phyloP scores from a whole-genome alignment of 2,113 vertebrate genomes.

The Ifrita kowaldi region DNA sequence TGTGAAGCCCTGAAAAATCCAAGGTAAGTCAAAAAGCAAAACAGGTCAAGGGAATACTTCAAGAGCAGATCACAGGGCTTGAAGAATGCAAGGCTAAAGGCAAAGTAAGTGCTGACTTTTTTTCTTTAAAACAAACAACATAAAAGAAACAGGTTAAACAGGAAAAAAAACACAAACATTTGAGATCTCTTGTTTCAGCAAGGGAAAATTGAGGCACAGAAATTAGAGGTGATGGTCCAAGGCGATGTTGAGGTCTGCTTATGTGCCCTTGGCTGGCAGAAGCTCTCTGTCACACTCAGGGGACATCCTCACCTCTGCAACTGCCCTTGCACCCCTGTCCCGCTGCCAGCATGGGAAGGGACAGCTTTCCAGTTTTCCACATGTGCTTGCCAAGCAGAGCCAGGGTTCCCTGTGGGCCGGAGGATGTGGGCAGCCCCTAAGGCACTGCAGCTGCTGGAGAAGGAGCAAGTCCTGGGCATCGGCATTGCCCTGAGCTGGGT shows the following conservation, averaged over 20 bases:
- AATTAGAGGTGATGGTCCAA: not conserved
- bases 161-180: not conserved
- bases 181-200: not conserved
- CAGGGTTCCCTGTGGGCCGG: accelerated
- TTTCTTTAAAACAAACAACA: not conserved
- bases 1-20: not conserved
- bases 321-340: not conserved
- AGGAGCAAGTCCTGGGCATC: not conserved
- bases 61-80: not conserved
- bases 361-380: not conserved
- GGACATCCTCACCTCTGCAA: not conserved
- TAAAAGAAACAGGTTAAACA: not conserved
- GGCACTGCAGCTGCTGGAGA: not conserved
- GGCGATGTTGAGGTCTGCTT: not conserved
- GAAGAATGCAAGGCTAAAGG: not conserved
- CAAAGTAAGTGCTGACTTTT: not conserved
- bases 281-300: accelerated
- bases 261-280: not conserved
- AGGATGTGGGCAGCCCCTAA: accelerated
- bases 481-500: not conserved
- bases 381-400: not conserved
- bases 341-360: accelerated
- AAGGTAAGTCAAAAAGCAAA: not conserved
- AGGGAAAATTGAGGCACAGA: not conserved
- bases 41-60: not conserved